These are phyloP conservation scores for Antheraea yamamai DNA, from an alignment of 2,888 invertebrate species.

Conservation along the genomic window DNA sequence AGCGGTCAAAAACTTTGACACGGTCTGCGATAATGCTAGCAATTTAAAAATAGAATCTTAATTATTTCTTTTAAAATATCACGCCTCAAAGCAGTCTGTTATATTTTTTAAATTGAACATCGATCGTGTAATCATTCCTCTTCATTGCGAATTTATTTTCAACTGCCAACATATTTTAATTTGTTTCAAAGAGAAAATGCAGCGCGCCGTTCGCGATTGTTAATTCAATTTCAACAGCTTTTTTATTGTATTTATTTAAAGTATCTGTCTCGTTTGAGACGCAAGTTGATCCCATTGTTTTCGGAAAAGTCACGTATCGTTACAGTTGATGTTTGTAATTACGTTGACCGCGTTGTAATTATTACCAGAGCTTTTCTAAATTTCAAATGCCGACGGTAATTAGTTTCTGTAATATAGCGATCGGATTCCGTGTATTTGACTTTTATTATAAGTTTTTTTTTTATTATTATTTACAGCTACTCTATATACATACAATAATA, in stretches of 20 bases:
- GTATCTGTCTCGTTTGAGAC: constrained; percentile 56
- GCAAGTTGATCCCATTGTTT: constrained; percentile 70
- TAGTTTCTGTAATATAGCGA: neutral
- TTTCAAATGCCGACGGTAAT: neutral
- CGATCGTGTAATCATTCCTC: neutral
- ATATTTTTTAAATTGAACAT: neutral
- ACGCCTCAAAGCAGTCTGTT: no score
- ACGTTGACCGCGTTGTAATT: constrained; percentile 31
- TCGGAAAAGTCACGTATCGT: constrained; percentile 72
- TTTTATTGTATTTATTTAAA: constrained; percentile 64
- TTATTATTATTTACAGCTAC: neutral
- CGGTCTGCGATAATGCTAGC: neutral
- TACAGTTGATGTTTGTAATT: constrained; percentile 63
- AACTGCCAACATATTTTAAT: constrained; percentile 28
- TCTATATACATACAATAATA: no score
- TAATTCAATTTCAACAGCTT: constrained; percentile 36
- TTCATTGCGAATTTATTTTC: constrained; percentile 10
- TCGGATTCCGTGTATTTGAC: neutral
- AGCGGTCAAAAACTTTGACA: no score
- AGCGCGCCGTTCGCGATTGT: constrained; percentile 38
- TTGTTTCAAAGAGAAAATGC: constrained; percentile 29
- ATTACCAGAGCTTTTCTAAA: neutral
- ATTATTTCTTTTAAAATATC: no score
- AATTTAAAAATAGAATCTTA: neutral
- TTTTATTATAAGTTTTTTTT: neutral